Base-by-base conservation (phyloP, 2,797 vertebrate genomes). In the Agapornis canus region DNA sequence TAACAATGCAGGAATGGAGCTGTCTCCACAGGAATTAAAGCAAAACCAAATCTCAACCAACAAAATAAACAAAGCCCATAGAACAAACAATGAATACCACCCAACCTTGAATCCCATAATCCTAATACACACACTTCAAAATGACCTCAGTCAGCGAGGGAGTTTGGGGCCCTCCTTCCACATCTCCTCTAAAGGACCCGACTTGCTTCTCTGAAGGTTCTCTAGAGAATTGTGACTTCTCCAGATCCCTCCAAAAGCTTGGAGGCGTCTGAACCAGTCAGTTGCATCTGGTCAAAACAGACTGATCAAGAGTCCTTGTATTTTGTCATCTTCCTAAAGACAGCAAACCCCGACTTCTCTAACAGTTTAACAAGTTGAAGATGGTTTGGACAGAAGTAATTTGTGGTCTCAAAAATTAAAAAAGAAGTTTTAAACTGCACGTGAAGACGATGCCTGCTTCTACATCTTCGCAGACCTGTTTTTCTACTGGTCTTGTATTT, bases 1-100 rank as follows among this genome's bases (percentile, higher is more conserved):
- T 85, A 92, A 82, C 84, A 83, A 71, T 37, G 70, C 54, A 56
- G 57, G 73, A 92, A 95, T 57, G 39, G 27, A 88, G 88, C 39
- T 5, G 4, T 76, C 25, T 87, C 87, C 80, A 82, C 84, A 83
- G 77, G 85, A 92, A 82, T 91, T 69, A 14, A 60, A 80, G 59
- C 4, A 15, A 43, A 60, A 57, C 43, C 25, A 23, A 26, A 32
- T 13, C 32, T 17, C 23, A 57, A 14, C 2, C 13, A 37, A 42
- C 20, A 48, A 14, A 45, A 29, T 72, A 52, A 52, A 35, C 45
- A 75, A 51, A 10, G 5, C 35, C 35, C 42, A 49, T 31, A 35
- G 19, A 27, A 60, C 31, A 27, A 8, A 3, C n/a, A 18, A 25
- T 54, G 3, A 16, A 63, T 56, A 78, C 69, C 69, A 27, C 27